Conservation (phyloP, 2,113 vertebrate genomes). For the Herpetotheres cachinnans region DNA sequence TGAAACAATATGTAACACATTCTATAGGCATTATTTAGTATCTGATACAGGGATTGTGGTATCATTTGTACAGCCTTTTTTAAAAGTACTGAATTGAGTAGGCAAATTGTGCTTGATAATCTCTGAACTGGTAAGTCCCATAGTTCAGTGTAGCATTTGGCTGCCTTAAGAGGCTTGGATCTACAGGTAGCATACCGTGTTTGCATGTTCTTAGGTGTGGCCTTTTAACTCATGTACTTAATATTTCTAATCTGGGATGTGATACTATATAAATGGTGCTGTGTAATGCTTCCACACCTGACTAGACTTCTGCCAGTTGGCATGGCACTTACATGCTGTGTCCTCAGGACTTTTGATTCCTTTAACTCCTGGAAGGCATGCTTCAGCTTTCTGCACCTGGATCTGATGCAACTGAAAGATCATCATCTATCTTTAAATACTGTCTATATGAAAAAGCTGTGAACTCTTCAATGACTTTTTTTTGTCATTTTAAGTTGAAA, state of each 20-base stretch:
- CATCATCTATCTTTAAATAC: background rate
- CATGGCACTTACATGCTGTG: background rate
- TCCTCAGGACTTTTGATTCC: background rate
- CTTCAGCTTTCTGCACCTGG: background rate
- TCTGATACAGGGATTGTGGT: background rate
- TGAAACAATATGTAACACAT: background rate
- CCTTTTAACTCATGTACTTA: background rate
- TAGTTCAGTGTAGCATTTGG: background rate
- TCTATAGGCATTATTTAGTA: background rate
- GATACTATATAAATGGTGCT: background rate
- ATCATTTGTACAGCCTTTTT: background rate
- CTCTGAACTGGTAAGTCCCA: background rate
- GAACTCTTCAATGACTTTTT: background rate
- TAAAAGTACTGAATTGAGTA: background rate
- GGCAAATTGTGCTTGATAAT: background rate
- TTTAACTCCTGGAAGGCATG: background rate
- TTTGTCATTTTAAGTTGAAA: background rate
- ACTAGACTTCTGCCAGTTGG: background rate
- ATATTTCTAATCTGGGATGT: background rate
- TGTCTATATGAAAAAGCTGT: background rate
- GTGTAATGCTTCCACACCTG: background rate
- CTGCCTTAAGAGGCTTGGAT: background rate
- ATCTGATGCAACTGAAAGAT: background rate
- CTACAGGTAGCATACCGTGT: accelerated
- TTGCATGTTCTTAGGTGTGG: background rate